A percentile compares a stretch with the other conserved stretches of the same genome.
Evolutionary conservation across 2,113 vertebrate species (phyloP).

Genomic region (Aldabrachelys gigantea): DNA sequence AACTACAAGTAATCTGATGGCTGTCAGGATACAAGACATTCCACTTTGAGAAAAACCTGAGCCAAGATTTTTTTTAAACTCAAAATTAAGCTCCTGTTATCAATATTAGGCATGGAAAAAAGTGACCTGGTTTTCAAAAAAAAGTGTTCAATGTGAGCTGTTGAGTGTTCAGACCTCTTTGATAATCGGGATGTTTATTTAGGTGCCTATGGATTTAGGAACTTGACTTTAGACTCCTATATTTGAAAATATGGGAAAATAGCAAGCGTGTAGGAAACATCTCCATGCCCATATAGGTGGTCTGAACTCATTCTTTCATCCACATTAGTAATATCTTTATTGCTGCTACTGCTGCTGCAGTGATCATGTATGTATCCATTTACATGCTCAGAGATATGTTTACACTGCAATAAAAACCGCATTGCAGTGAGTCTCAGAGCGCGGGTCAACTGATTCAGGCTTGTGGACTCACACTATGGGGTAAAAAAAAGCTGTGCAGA

Average conservation of each 20-base stretch:
- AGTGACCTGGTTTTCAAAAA: neutral
- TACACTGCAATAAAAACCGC: neutral
- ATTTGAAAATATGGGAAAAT: neutral
- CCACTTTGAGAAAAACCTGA: neutral
- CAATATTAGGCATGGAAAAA: neutral
- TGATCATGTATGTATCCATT: neutral
- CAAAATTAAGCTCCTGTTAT: neutral
- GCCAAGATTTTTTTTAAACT: neutral
- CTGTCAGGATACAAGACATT: neutral
- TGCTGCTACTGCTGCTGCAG: neutral
- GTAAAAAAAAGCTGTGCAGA: neutral
- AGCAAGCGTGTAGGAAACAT: neutral
- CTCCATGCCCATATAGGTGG: neutral
- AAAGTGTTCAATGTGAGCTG: neutral
- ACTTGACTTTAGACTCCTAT: neutral
- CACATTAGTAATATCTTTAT: neutral
- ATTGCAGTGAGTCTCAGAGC: neutral
- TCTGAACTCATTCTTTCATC: neutral
- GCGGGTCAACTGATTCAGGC: neutral
- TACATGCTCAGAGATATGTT: neutral
- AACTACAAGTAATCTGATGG: neutral
- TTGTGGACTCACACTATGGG: neutral
- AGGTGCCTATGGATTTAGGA: neutral
- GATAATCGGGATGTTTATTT: neutral
- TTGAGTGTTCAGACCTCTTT: neutral